phyloP scores from a whole-genome alignment of 1,140 invertebrate genomes.

The Eumaeus atala region DNA sequence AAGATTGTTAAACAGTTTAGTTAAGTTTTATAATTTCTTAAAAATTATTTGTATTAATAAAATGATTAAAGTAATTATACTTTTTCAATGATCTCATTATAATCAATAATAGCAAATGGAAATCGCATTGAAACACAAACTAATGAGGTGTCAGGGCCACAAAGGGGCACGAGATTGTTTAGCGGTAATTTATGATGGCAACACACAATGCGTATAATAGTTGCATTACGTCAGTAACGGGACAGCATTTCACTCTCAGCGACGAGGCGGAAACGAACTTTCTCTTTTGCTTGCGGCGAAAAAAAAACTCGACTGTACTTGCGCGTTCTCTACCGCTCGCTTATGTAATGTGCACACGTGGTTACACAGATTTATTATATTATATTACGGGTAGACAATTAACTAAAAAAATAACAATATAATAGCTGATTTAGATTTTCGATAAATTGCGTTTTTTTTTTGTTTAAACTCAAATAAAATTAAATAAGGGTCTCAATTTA shows the following conservation, averaged over 20 bases:
- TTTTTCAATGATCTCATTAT: neutral
- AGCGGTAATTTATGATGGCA: constrained; percentile 27
- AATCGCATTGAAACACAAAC: neutral
- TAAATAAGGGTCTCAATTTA: no score
- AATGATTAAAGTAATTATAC: no score
- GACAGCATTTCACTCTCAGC: constrained; percentile 71
- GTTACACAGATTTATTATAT: neutral
- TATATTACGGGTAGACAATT: no score
- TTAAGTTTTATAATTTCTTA: no score
- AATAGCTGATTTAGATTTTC: no score
- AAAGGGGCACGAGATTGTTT: constrained; percentile 26
- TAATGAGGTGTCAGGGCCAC: constrained; percentile 7
- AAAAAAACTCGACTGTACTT: constrained; percentile 32
- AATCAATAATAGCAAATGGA: neutral
- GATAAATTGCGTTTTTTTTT: no score
- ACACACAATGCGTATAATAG: constrained; percentile 44
- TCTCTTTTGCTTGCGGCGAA: constrained; percentile 60
- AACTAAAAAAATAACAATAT: no score
- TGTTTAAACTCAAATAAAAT: no score
- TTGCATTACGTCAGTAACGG: constrained; percentile 66
- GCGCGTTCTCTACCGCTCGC: constrained; percentile 17
- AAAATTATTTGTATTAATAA: no score
- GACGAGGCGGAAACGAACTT: constrained; percentile 69
- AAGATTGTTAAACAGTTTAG: no score
- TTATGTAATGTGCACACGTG: constrained; percentile 41